Base-by-base conservation (phyloP, 2,888 invertebrate genomes). In the Euzetes globulus region DNA sequence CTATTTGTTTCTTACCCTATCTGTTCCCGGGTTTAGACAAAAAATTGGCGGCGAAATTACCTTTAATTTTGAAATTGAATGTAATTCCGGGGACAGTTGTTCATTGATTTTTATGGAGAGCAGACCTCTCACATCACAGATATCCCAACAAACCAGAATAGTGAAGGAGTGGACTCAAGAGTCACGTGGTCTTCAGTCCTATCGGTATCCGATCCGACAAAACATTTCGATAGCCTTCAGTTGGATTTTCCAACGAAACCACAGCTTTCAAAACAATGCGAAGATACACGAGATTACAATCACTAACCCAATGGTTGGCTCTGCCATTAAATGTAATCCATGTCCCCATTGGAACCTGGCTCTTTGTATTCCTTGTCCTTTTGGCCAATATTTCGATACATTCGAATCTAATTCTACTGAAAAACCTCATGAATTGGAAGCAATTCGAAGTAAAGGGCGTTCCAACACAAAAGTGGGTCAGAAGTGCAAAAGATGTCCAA, bases 61-160 rank as follows among this genome's bases (percentile, higher is more conserved):
- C 1, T 85, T 87, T 78, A 82, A 83, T 22, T 86, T 87, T 80
- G 85, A 87, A 77, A 82, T 85, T n/a, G 78, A 81, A 19, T 87
- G 87, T 79, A 79, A 80, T 0, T 80, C 81, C 11, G 71, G 33
- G 19, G 76, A 76, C n/a, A 82, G 83, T 47, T 87, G 87, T 79
- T 83, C 83, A 75, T 82, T 87, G 45, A 82, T 85, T 55, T 85
- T 87, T 77, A 83, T 87, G 79, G 70, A 71, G 27, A 73, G 65
- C 47, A 70, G 17, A 63, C 19, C 9, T 5, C 9, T 4, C 29
- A 25, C 7, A 9, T 29, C n/a, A n/a, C n/a, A 33, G 6, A 3
- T 29, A n/a, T 1, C n/a, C 11, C 71, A 47, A 55, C 71, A 58
- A 41, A 73, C 47, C 17, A 74, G 11, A 25, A 29, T 76, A 2